Percentiles rank a stretch among this genome's conserved stretches.
Conservation (phyloP, 2,888 invertebrate genomes). For the Lasioglossum morio region DNA sequence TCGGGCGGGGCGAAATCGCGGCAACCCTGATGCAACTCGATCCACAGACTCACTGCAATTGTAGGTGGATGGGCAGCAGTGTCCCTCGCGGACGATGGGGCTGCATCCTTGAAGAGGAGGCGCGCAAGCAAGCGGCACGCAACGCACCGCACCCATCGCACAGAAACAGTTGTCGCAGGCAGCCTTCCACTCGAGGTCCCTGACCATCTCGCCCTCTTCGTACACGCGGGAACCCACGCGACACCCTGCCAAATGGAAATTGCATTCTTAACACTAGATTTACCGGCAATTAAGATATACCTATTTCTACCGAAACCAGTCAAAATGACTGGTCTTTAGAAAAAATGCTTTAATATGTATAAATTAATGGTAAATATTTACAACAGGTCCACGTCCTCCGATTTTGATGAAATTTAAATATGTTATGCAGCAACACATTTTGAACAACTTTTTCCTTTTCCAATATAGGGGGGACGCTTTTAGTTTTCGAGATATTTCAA, state of each 20-base stretch:
- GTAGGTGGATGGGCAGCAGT: constrained; percentile 94
- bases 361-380: too few relatives aligned
- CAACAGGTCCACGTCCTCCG: too few relatives aligned
- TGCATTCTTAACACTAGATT: neutral
- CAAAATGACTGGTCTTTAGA: too few relatives aligned
- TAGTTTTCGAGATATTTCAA: too few relatives aligned
- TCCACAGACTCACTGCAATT: constrained; percentile 88
- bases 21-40: constrained; percentile 53
- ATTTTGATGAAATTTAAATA: too few relatives aligned
- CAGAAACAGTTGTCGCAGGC: constrained; percentile 93
- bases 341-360: too few relatives aligned
- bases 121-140: constrained; percentile 91
- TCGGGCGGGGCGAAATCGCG: constrained; percentile 51
- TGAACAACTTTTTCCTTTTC: too few relatives aligned
- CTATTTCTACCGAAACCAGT: too few relatives aligned
- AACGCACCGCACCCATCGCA: constrained; percentile 89
- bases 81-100: constrained; percentile 90
- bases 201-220: constrained; percentile 90
- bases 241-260: constrained; percentile 86
- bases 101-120: constrained; percentile 91
- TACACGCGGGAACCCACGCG: constrained; percentile 87
- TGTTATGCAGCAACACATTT: too few relatives aligned
- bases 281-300: too few relatives aligned
- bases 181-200: constrained; percentile 85
- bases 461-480: too few relatives aligned